A percentile compares a stretch with the other conserved stretches of the same genome.
Evolutionary conservation across 2,113 vertebrate genomes (phyloP).

Genomic region (Rynchops niger): DNA sequence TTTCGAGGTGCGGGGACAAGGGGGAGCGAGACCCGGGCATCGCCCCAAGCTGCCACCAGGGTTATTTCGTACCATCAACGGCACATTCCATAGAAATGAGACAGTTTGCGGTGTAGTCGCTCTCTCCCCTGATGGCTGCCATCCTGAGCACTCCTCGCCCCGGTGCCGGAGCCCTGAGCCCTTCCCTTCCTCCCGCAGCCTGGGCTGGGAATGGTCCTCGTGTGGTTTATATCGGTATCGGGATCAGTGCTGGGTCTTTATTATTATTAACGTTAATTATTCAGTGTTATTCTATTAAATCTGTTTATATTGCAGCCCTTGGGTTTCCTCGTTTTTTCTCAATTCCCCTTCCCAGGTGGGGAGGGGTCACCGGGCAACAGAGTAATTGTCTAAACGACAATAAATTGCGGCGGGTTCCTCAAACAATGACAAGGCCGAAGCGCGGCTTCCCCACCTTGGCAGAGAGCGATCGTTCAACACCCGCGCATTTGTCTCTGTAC

Average conservation of each 20-base stretch:
- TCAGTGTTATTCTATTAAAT: neutral
- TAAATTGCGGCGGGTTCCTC: neutral
- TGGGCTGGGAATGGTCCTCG: neutral
- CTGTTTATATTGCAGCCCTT: neutral
- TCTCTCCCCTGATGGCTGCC: neutral
- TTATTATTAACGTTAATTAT: neutral
- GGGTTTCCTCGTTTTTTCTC: neutral
- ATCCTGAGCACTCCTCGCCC: neutral
- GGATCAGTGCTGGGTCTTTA: neutral
- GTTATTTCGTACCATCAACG: neutral
- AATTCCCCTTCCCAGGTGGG: neutral
- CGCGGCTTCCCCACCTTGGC: fast-evolving
- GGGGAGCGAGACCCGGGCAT: neutral
- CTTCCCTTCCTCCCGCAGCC: neutral
- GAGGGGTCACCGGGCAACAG: neutral
- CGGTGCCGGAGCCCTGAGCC: neutral
- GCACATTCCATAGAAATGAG: neutral
- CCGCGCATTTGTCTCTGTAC: fast-evolving
- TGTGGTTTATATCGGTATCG: neutral
- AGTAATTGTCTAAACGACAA: neutral
- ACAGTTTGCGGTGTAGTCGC: too few relatives aligned
- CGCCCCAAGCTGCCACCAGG: neutral
- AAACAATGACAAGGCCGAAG: neutral
- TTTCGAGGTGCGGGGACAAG: neutral
- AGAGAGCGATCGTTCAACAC: too few relatives aligned